Evolutionary conservation across 2,888 invertebrate species (phyloP), one percentile per base, ranked within the genome.

Genomic region (Melieria omissa): DNA sequence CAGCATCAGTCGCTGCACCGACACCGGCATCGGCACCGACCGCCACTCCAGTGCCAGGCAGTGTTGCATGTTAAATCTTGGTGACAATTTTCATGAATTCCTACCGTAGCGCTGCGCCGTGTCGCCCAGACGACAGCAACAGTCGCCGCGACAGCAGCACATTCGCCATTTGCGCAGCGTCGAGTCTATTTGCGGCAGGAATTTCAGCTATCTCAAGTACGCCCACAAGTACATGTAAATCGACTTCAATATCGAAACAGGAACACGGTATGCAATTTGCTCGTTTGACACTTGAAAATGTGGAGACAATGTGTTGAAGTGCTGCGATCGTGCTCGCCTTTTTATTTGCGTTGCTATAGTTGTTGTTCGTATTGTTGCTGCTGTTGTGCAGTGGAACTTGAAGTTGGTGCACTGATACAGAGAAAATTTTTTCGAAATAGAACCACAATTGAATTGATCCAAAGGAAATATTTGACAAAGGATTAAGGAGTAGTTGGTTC

Each of bases 141-240:
- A 44, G 8, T 65, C 45, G 29, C n/a, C 46, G 63, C 46, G 45
- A 45, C 57, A 58, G 49, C 61, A 68, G 29, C 54, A 61, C 29
- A 29, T 29, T 29, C 29, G n/a, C 12, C 49, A n/a, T 62, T 12
- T 10, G 62, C 9, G n/a, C 47, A 9, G 14, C 9, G 47, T 62
- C 8, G 12, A 14, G 16, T 62, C 14, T 16, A 49, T 62, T 60
- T 46, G 49, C 61, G 60, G 77, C 72, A 74, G 77, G 84, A 80
- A 84, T 84, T 81, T 79, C 77, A 83, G 78, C 77, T 82, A 84
- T 84, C 84, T 84, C 81, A 84, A 82, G 80, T 84, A 84, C 84
- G 84, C 84, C 84, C 80, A 84, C 84, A 82, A 84, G 82, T 83
- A 82, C 84, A 83, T 82, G 84, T 81, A 84, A 83, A 83, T 82